These are phyloP conservation scores for Netelia fuscicornis DNA, from an alignment of 2,888 invertebrate genomes.

Conservation along the genomic window DNA sequence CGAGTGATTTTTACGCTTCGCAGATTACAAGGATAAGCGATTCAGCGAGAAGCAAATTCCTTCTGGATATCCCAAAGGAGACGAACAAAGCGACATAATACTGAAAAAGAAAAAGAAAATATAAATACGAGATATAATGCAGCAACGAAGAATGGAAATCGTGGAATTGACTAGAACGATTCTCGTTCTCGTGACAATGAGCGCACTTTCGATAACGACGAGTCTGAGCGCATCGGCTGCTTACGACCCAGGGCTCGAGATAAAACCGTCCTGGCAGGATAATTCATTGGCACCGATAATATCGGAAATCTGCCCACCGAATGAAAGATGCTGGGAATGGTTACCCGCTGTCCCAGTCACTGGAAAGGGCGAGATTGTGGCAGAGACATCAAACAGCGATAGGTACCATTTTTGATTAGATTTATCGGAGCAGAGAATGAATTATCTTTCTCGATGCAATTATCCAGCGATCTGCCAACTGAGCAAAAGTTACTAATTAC, in stretches of 20 bases:
- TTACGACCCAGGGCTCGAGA: slow-evolving; percentile 62
- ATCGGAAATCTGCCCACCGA: slow-evolving; percentile 72
- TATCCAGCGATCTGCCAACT: neutral
- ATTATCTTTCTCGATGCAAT: neutral
- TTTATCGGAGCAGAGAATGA: no score
- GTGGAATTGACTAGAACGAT: slow-evolving; percentile 37
- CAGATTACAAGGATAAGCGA: slow-evolving; percentile 24
- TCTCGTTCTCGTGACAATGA: slow-evolving; percentile 45
- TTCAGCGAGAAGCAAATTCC: slow-evolving; percentile 20
- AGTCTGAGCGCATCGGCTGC: slow-evolving; percentile 44
- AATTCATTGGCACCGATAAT: slow-evolving; percentile 66
- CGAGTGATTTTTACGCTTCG: slow-evolving; percentile 6
- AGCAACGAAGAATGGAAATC: slow-evolving; percentile 45
- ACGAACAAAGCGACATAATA: slow-evolving; percentile 30
- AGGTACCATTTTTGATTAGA: slow-evolving; percentile 34
- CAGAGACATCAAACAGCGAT: slow-evolving; percentile 59
- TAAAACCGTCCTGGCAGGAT: slow-evolving; percentile 61
- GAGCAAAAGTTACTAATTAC: neutral
- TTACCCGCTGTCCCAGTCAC: slow-evolving; percentile 68
- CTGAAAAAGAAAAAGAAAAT: neutral
- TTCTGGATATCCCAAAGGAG: slow-evolving; percentile 1
- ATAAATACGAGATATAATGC: slow-evolving; percentile 34
- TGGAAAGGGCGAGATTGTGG: slow-evolving; percentile 52
- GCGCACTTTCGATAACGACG: slow-evolving; percentile 42
- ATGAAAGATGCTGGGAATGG: slow-evolving; percentile 76